A percentile compares a stretch with the other conserved stretches of the same genome.
These are phyloP conservation scores for Polydrusus pterygomalis DNA, from an alignment of 2,888 invertebrate genomes.

Conservation along the genomic window DNA sequence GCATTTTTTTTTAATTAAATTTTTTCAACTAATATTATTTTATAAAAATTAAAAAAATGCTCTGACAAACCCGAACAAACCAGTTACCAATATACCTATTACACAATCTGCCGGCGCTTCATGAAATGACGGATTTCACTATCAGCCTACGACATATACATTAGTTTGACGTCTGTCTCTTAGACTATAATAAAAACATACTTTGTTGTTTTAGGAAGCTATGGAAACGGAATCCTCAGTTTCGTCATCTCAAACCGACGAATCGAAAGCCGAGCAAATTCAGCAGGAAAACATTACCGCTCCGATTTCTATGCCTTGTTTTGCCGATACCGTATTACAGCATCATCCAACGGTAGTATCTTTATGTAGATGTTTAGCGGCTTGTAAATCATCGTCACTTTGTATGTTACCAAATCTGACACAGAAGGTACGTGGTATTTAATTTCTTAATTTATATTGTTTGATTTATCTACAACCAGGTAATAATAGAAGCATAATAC, in stretches of 20 bases:
- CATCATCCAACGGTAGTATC: constrained; percentile 88
- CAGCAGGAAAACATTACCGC: constrained; percentile 68
- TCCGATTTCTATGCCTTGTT: constrained; percentile 75
- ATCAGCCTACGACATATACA: too few relatives aligned
- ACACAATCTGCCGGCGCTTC: too few relatives aligned
- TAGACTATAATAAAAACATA: neutral
- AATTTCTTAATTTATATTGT: neutral
- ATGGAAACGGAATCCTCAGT: constrained; percentile 70
- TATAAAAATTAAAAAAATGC: too few relatives aligned
- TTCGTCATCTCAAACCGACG: constrained; percentile 84
- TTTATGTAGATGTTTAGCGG: constrained; percentile 86
- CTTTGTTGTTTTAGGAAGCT: constrained; percentile 65
- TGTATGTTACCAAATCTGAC: constrained; percentile 76
- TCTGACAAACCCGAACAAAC: too few relatives aligned
- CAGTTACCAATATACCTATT: too few relatives aligned
- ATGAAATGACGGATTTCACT: too few relatives aligned
- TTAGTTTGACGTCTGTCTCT: neutral
- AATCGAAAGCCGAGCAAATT: constrained; percentile 84
- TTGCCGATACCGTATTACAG: constrained; percentile 84
- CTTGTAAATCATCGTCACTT: constrained; percentile 83
- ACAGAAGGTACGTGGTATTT: constrained; percentile 62
- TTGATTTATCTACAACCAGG: too few relatives aligned
- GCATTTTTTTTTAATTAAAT: too few relatives aligned
- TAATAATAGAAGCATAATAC: too few relatives aligned
- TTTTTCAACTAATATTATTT: too few relatives aligned